Evolutionary conservation across 2,113 vertebrate genomes (phyloP).

Genomic region (Crotalus tigris): DNA sequence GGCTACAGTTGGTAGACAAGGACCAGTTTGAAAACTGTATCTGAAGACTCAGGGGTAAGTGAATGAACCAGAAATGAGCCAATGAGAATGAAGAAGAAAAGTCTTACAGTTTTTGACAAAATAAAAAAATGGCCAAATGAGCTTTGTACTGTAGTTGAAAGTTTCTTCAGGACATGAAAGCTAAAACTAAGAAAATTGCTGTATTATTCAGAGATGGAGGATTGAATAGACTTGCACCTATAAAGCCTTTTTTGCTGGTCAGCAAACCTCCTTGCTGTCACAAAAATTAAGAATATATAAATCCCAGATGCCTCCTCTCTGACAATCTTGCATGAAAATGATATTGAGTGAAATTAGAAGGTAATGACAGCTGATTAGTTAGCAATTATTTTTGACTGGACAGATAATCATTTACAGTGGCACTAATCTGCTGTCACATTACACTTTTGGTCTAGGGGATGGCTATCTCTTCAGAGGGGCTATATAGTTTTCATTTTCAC

Average conservation of each 20-base stretch:
- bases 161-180: background rate
- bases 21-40: background rate
- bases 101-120: background rate
- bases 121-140: background rate
- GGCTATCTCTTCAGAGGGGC: conserved; percentile 2
- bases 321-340: background rate
- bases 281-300: background rate
- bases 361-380: conserved; percentile 22
- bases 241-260: background rate
- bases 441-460: conserved; percentile 11
- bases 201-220: background rate
- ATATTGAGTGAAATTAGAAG: conserved; percentile 14
- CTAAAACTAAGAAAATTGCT: background rate
- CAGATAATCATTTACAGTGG: conserved; percentile 21
- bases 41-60: background rate
- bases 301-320: background rate
- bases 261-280: background rate
- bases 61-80: background rate
- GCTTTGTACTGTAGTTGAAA: background rate
- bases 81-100: background rate
- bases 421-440: conserved; percentile 23
- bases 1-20: background rate
- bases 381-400: conserved; percentile 34
- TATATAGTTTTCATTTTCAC: background rate
- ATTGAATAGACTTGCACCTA: background rate